Conservation (phyloP, 2,113 vertebrate genomes). For the Alouatta palliata region DNA sequence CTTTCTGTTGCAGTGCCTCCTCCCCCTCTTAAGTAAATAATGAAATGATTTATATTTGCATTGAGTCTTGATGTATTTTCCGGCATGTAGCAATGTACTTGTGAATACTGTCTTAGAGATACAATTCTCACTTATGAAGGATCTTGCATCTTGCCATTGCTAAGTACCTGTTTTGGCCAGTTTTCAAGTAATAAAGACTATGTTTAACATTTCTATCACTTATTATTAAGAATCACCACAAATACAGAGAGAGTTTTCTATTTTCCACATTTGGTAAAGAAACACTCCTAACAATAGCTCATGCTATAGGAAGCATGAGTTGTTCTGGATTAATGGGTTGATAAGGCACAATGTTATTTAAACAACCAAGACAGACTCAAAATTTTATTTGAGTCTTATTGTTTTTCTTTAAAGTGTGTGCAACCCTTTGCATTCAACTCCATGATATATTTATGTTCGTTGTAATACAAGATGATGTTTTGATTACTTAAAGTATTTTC, state of each 20-base stretch:
- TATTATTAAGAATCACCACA: not conserved
- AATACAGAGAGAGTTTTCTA: not conserved
- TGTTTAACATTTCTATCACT: not conserved
- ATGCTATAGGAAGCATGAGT: not conserved
- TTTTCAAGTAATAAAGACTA: constrained; percentile 31
- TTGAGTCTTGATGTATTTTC: constrained; percentile 8
- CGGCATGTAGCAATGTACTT: not conserved
- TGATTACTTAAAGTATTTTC: not conserved
- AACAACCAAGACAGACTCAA: not conserved
- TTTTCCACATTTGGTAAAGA: not conserved
- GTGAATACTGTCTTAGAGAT: constrained; percentile 14
- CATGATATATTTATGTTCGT: not conserved
- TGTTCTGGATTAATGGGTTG: not conserved
- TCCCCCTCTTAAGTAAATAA: not conserved
- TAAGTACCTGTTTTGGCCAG: not conserved
- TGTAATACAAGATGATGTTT: not conserved
- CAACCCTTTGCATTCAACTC: not conserved
- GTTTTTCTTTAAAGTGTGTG: constrained; percentile 14
- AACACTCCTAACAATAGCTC: not conserved
- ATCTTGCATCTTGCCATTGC: not conserved
- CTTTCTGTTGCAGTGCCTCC: not conserved
- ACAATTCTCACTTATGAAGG: not conserved
- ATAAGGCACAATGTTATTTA: not conserved
- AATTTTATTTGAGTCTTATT: not conserved
- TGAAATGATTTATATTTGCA: constrained; percentile 11